Conservation (phyloP, 2,113 vertebrate genomes). For the Etheostoma cragini region DNA sequence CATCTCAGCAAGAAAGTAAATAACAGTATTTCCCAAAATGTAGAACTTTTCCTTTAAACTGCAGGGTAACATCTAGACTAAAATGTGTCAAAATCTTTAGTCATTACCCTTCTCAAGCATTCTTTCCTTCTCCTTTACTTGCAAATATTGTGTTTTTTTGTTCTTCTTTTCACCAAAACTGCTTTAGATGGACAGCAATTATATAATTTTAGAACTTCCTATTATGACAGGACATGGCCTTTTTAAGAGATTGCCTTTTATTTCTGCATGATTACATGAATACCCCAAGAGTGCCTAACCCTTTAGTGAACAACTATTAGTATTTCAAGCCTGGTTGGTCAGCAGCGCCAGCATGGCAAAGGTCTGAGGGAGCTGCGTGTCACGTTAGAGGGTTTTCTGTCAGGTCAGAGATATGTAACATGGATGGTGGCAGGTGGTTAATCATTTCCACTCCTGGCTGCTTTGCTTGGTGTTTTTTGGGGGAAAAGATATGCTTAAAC, state of each 20-base stretch:
- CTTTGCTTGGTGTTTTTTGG: constrained; percentile 14
- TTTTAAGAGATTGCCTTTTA: neutral
- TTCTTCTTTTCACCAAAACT: neutral
- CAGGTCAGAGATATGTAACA: constrained; percentile 1
- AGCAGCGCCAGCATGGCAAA: neutral
- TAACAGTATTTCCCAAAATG: neutral
- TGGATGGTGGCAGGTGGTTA: constrained; percentile 26
- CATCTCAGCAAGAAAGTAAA: neutral
- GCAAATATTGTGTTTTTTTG: neutral
- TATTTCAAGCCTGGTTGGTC: constrained; percentile 1
- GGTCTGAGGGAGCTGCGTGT: neutral
- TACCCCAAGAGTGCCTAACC: neutral
- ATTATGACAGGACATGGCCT: neutral
- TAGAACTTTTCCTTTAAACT: neutral
- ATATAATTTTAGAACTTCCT: too few relatives aligned
- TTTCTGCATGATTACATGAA: neutral
- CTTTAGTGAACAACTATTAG: too few relatives aligned
- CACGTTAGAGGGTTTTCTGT: neutral
- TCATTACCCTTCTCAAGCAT: neutral
- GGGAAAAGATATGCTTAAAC: neutral
- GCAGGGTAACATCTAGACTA: neutral
- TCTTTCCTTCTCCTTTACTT: neutral
- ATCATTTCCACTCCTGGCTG: constrained; percentile 44
- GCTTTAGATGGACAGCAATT: neutral
- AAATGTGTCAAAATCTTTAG: too few relatives aligned